A percentile compares a stretch with the other conserved stretches of the same genome.
These are phyloP conservation scores for Hemaris fuciformis DNA, from an alignment of 2,888 invertebrate species.

Conservation along the genomic window DNA sequence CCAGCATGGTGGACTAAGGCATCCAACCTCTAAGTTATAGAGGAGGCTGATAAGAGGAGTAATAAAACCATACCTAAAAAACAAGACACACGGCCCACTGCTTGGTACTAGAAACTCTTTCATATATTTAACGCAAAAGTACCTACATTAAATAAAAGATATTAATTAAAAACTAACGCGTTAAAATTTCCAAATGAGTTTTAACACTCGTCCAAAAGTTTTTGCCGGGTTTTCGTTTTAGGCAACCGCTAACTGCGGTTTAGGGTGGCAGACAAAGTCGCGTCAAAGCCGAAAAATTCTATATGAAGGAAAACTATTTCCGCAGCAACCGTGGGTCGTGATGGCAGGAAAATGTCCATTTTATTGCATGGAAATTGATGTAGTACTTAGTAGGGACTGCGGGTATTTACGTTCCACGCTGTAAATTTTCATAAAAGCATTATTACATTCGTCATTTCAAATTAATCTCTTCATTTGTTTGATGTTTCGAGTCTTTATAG, in stretches of 20 bases:
- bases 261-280: conserved; percentile 6
- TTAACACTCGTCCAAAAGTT: not conserved
- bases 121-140: too few relatives aligned
- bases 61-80: too few relatives aligned
- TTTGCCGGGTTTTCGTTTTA: conserved; percentile 5
- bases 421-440: not conserved
- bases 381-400: conserved; percentile 32
- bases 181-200: not conserved
- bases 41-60: too few relatives aligned
- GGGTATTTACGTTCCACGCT: not conserved
- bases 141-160: too few relatives aligned
- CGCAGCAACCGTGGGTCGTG: conserved; percentile 21
- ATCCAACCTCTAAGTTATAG: too few relatives aligned
- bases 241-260: conserved; percentile 9
- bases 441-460: not conserved
- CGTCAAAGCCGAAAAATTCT: conserved; percentile 9
- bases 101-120: too few relatives aligned
- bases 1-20: too few relatives aligned
- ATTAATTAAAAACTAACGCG: not conserved
- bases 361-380: conserved; percentile 30
- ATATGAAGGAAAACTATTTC: conserved; percentile 31
- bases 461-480: not conserved
- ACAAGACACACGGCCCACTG: too few relatives aligned
- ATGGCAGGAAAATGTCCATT: conserved; percentile 24
- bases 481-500: not conserved